A percentile compares a stretch with the other conserved stretches of the same genome.
Evolutionary conservation across 2,888 invertebrate genomes (phyloP).

Genomic region (Synergus laeviventris): DNA sequence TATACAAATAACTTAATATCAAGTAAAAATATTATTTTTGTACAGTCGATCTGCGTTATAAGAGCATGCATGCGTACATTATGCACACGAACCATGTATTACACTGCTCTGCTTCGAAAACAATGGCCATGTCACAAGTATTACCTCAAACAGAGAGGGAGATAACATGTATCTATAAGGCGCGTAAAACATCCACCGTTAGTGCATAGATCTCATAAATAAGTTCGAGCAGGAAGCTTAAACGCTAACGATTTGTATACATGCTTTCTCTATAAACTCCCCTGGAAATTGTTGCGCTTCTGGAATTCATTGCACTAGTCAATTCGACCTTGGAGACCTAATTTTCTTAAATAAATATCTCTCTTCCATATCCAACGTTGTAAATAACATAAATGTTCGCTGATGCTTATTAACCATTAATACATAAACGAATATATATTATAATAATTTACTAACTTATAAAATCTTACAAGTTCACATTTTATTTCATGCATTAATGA

Average conservation of each 20-base stretch:
- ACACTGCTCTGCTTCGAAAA: constrained; percentile 55
- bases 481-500: not conserved
- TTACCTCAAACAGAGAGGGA: constrained; percentile 36
- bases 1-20: constrained; percentile 6
- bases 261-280: constrained; percentile 40
- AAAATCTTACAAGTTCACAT: not conserved
- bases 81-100: constrained; percentile 47
- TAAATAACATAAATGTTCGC: not conserved
- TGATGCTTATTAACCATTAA: not conserved
- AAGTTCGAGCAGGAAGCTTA: constrained; percentile 61
- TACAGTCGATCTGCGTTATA: constrained; percentile 45
- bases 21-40: constrained; percentile 12
- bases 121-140: constrained; percentile 55
- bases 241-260: constrained; percentile 60
- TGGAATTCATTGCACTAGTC: not conserved
- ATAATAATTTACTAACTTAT: not conserved
- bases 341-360: constrained; percentile 2
- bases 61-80: constrained; percentile 42
- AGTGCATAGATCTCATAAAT: constrained; percentile 65
- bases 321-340: not conserved
- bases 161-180: constrained; percentile 43
- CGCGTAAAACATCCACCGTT: constrained; percentile 65
- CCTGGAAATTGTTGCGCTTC: not conserved
- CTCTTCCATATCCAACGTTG: not conserved
- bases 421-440: not conserved